Conservation (phyloP, 2,113 vertebrate species). For the Prietella phreatophila region DNA sequence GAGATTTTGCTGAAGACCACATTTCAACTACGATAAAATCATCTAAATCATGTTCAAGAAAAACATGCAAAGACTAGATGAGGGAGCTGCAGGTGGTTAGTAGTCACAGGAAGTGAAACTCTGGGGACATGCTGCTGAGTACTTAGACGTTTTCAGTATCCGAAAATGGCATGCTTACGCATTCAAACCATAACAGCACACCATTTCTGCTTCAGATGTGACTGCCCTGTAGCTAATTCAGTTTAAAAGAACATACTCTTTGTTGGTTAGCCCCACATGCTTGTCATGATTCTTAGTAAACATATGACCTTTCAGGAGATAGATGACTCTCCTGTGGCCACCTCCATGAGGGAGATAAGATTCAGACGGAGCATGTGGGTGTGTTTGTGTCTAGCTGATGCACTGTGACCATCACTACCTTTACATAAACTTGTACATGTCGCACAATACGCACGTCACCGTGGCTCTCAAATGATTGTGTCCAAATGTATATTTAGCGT, state of each 20-base stretch:
- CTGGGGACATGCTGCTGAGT: neutral
- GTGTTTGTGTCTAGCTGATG: neutral
- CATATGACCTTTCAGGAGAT: conserved; percentile 21
- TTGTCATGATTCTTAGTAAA: neutral
- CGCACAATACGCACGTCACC: neutral
- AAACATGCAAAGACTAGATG: neutral
- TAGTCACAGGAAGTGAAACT: neutral
- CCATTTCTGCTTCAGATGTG: neutral
- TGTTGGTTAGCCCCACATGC: neutral
- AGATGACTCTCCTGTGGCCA: neutral
- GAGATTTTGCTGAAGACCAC: neutral
- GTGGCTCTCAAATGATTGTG: neutral
- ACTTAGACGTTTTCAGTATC: neutral
- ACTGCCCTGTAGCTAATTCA: neutral
- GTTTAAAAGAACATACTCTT: neutral
- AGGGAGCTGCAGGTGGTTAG: neutral
- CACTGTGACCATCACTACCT: neutral
- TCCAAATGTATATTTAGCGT: neutral
- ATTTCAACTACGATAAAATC: neutral
- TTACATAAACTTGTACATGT: neutral
- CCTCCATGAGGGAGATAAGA: neutral
- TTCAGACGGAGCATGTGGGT: conserved; percentile 17
- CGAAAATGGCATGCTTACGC: neutral
- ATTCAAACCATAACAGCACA: neutral
- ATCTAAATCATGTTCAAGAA: neutral